Conservation (phyloP, 1,140 invertebrate genomes). For the Diorhabda elongata region DNA sequence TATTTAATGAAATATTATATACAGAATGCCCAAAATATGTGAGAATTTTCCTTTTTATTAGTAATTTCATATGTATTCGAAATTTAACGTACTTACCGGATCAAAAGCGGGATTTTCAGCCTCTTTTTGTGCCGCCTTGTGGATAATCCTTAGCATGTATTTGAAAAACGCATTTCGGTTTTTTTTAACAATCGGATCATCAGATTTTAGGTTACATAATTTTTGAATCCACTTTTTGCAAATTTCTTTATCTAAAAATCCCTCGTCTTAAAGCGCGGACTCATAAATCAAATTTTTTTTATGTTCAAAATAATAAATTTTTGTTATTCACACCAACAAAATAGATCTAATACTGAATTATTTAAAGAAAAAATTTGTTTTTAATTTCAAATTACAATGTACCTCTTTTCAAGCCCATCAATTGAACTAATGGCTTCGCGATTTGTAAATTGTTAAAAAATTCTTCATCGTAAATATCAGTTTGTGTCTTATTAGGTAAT, state of each 20-base stretch:
- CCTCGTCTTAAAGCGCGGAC: background rate
- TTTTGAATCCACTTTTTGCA: constrained; percentile 47
- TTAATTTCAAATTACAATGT: background rate
- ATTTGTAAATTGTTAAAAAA: constrained; percentile 44
- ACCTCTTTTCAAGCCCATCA: background rate
- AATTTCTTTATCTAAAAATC: constrained; percentile 45
- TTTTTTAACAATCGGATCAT: constrained; percentile 46
- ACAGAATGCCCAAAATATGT: too few relatives aligned
- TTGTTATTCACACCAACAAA: background rate
- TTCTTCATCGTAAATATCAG: constrained; percentile 46
- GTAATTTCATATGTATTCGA: background rate
- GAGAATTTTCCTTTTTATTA: too few relatives aligned
- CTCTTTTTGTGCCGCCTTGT: constrained; percentile 37
- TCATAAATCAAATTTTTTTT: background rate
- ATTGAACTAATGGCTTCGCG: constrained; percentile 40
- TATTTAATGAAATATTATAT: too few relatives aligned
- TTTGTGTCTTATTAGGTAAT: constrained; percentile 13
- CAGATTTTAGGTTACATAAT: constrained; percentile 43
- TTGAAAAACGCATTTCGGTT: constrained; percentile 50
- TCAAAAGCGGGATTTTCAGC: constrained; percentile 29
- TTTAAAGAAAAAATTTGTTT: background rate
- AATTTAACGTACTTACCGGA: constrained; percentile 25
- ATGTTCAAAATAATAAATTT: background rate
- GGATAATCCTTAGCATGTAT: constrained; percentile 49
- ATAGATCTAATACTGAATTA: background rate